Percentiles rank a stretch among this genome's conserved stretches.
Conservation (phyloP, 1,140 invertebrate species). For the Neuroterus valhalla region DNA sequence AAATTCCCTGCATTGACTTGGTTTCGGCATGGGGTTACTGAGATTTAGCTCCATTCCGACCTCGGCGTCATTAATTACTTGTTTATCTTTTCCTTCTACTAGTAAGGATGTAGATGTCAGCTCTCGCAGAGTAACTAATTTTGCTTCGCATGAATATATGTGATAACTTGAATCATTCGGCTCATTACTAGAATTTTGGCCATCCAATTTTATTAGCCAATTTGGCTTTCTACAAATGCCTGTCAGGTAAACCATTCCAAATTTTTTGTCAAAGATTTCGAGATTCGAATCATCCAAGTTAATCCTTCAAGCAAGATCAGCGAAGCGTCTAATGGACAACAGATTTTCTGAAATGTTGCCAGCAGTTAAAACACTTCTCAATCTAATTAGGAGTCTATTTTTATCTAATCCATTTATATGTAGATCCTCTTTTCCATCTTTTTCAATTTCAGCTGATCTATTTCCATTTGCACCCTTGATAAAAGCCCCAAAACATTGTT, state of each 20-base stretch:
- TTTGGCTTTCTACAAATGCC: slow-evolving; percentile 32
- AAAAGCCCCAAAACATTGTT: too few species aligned
- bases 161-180: background rate
- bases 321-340: background rate
- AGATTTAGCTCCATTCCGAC: too few species aligned
- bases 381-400: slow-evolving; percentile 19
- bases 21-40: too few species aligned
- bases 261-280: background rate
- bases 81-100: too few species aligned
- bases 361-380: slow-evolving; percentile 34
- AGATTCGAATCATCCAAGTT: too few species aligned
- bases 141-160: too few species aligned
- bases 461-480: slow-evolving; percentile 49
- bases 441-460: slow-evolving; percentile 36
- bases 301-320: too few species aligned
- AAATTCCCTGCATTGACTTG: too few species aligned
- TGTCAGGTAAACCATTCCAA: background rate
- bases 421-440: slow-evolving; percentile 35
- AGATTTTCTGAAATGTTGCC: slow-evolving; percentile 41
- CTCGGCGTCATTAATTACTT: too few species aligned
- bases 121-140: too few species aligned
- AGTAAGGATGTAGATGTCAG: too few species aligned
- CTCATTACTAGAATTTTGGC: slow-evolving; percentile 31
- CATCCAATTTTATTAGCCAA: slow-evolving; percentile 35
- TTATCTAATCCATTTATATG: slow-evolving; percentile 25